Evolutionary conservation across 2,113 vertebrate species (phyloP), one percentile per base, ranked within the genome.

Genomic region (Microtus richardsoni): DNA sequence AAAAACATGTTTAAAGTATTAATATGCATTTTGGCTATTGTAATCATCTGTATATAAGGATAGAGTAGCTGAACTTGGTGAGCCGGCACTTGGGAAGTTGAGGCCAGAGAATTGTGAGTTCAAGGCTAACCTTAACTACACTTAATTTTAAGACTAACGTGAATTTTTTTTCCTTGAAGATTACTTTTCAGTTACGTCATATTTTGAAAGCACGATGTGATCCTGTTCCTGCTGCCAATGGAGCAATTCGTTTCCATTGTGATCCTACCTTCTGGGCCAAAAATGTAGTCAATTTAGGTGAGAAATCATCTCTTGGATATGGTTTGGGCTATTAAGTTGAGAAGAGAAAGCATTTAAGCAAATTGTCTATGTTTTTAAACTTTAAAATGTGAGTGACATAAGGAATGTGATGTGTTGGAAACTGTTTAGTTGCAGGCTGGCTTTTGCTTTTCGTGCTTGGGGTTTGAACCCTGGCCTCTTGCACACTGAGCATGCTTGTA

Each of bases 261-360:
- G 99, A 99, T 96, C 99, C 99, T 47, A 99, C 99, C 0, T 99
- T 99, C 98, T 99, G 99, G 99, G 99, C 99, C 95, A 99, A 99
- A 99, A 99, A 99, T 5, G 99, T 99, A 41, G 99, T 99, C 73
- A 99, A 99, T 98, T 98, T 99, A 98, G 99, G 99, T 99, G 98
- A 99, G 99, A 92, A 96, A 86, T 41, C 5, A 16, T 96, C 82
- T 2, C 60, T 68, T 95, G 49, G 41, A 8, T 71, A 5, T 33
- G 82, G 12, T n/a, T 94, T 92, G 90, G 14, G 96, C 88, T 60
- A 28, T 28, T 85, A 41, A 49, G 1, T 24, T 82, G 79, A 44
- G 1, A 96, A 30, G 28, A 89, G 73, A 62, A 95, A 91, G 39
- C 8, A 70, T 93, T 13, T 90, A 62, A 88, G 49, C 49, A 94